Evolutionary conservation across 23 tunicate genomes (phyloP).

Genomic region (Diplosoma virens): DNA sequence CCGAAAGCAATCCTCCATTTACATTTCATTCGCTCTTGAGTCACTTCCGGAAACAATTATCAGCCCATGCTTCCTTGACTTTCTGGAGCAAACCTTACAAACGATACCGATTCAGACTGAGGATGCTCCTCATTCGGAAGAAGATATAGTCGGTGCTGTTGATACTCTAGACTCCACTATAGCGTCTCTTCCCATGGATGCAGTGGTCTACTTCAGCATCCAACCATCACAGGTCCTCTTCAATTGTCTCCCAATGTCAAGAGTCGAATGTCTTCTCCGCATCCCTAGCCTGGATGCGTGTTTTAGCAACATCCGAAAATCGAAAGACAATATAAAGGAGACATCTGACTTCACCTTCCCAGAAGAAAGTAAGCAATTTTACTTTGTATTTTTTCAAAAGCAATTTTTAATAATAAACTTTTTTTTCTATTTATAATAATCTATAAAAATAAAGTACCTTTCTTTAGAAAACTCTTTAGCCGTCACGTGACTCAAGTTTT

Average conservation of each 20-base stretch:
- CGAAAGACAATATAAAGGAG: neutral
- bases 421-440: no score
- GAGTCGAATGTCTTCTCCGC: conserved; percentile 90
- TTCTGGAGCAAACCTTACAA: conserved; percentile 76
- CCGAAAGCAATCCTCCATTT: conserved; percentile 46
- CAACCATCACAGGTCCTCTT: conserved; percentile 89
- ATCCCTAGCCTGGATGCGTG: conserved; percentile 81
- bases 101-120: conserved; percentile 27
- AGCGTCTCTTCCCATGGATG: conserved; percentile 92
- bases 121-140: neutral
- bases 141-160: conserved; percentile 41
- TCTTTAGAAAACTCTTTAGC: no score
- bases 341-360: conserved; percentile 17
- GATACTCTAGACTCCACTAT: conserved; percentile 57
- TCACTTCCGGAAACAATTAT: conserved; percentile 92
- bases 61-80: conserved; percentile 89
- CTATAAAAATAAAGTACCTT: no score
- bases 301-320: conserved; percentile 69
- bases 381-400: no score
- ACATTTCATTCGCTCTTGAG: conserved; percentile 59
- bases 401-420: no score
- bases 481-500: no score
- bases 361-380: conserved; percentile 10
- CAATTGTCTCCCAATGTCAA: conserved; percentile 90
- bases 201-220: conserved; percentile 73